Conservation (phyloP, 2,888 invertebrate genomes). For the Clepsis dumicolana region DNA sequence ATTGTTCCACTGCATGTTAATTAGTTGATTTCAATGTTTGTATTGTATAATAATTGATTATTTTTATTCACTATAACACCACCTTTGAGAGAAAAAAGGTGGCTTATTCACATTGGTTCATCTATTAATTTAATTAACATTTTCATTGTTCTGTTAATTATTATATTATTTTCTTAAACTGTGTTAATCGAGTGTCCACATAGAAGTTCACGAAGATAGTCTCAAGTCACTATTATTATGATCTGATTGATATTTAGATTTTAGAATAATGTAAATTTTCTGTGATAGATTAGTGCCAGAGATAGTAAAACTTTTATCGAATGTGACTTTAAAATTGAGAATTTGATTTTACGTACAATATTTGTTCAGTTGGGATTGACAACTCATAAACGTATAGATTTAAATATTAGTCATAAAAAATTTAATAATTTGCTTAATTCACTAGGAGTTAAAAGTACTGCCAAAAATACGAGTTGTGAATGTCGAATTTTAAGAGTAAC, state of each 20-base stretch:
- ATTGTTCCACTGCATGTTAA: constrained; percentile 19
- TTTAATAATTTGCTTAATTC: neutral
- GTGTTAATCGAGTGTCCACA: neutral
- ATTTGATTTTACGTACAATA: neutral
- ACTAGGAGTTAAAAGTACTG: constrained; percentile 38
- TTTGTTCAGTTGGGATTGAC: neutral
- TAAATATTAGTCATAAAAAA: neutral
- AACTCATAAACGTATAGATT: neutral
- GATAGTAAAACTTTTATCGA: constrained; percentile 15
- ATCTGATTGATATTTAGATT: constrained; percentile 13
- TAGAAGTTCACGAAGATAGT: constrained; percentile 14
- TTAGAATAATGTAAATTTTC: constrained; percentile 48
- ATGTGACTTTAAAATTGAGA: neutral
- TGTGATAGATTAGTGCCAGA: constrained; percentile 76
- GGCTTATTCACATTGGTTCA: neutral
- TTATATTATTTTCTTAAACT: neutral
- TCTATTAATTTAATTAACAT: neutral
- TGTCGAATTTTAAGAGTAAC: constrained; percentile 19
- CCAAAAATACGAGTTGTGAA: constrained; percentile 32
- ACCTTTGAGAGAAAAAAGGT: neutral
- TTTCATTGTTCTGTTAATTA: neutral
- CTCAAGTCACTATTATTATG: constrained; percentile 23
- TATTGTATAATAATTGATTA: constrained; percentile 13
- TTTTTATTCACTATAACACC: neutral
- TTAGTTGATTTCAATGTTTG: constrained; percentile 24